Evolutionary conservation across 2,113 vertebrate genomes (phyloP).

Genomic region (Martes martes): DNA sequence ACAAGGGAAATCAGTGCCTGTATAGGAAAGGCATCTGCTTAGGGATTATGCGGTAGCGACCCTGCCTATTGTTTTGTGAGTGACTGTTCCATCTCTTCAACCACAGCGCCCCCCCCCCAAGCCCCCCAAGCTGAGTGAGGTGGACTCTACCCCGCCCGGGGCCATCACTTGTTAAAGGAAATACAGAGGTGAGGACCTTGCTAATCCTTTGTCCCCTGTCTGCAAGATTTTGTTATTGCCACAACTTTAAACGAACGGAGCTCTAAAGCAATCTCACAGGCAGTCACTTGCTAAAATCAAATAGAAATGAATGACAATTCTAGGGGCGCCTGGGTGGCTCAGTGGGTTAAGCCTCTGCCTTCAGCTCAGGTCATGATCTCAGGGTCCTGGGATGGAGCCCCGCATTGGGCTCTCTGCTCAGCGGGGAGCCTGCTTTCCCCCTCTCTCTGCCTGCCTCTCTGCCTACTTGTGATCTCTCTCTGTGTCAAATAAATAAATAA

Average conservation of each 20-base stretch:
- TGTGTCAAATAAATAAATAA: background rate
- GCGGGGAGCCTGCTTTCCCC: too few species aligned
- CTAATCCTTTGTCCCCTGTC: background rate
- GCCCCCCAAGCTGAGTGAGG: background rate
- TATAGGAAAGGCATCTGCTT: background rate
- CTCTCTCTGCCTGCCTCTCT: too few species aligned
- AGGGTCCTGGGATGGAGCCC: too few species aligned
- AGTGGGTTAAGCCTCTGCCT: too few species aligned
- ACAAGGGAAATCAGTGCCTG: background rate
- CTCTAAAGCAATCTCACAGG: background rate
- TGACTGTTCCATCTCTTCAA: background rate
- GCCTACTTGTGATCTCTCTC: too few species aligned
- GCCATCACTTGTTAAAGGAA: background rate
- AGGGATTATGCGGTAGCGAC: accelerated
- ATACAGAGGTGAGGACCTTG: background rate
- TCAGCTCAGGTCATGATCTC: too few species aligned
- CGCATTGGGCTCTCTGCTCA: too few species aligned
- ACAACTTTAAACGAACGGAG: background rate
- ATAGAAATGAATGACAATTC: background rate
- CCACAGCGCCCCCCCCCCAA: background rate
- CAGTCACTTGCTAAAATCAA: background rate
- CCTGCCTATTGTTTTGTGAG: background rate
- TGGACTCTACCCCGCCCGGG: background rate
- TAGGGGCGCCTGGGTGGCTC: too few species aligned
- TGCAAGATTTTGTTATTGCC: background rate